Conservation (phyloP, 2,888 invertebrate species). For the Colostygia pectinataria region DNA sequence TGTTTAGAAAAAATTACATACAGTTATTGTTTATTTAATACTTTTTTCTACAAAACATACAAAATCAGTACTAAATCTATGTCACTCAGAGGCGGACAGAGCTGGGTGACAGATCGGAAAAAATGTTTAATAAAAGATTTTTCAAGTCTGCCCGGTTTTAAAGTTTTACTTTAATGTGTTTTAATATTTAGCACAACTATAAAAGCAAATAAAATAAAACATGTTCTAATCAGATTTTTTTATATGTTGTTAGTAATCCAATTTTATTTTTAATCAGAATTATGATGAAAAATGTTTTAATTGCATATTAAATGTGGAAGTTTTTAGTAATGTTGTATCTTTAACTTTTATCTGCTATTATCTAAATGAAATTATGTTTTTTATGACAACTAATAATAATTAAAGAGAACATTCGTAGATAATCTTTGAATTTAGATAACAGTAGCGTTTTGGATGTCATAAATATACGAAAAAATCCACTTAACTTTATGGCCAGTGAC, state of each 20-base stretch:
- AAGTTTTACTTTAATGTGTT: too few relatives aligned
- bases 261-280: slow-evolving; percentile 14
- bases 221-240: background rate
- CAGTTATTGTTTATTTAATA: too few relatives aligned
- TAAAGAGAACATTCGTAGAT: slow-evolving; percentile 45
- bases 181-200: too few relatives aligned
- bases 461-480: slow-evolving; percentile 57
- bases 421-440: slow-evolving; percentile 45
- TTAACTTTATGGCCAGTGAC: slow-evolving; percentile 62
- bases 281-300: slow-evolving; percentile 14
- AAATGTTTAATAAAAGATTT: too few relatives aligned
- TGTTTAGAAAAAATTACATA: too few relatives aligned
- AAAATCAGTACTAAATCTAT: too few relatives aligned
- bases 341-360: slow-evolving; percentile 33
- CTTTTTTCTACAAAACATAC: too few relatives aligned
- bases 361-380: slow-evolving; percentile 39
- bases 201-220: too few relatives aligned
- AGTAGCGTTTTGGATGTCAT: slow-evolving; percentile 53
- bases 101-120: too few relatives aligned
- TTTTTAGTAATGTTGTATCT: slow-evolving; percentile 23
- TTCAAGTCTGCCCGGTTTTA: too few relatives aligned
- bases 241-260: slow-evolving; percentile 13
- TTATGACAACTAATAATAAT: slow-evolving; percentile 42
- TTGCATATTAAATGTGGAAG: slow-evolving; percentile 5
- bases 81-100: too few relatives aligned